These are phyloP conservation scores for Bugula neritina DNA, from an alignment of 2,888 invertebrate genomes.

Conservation along the genomic window DNA sequence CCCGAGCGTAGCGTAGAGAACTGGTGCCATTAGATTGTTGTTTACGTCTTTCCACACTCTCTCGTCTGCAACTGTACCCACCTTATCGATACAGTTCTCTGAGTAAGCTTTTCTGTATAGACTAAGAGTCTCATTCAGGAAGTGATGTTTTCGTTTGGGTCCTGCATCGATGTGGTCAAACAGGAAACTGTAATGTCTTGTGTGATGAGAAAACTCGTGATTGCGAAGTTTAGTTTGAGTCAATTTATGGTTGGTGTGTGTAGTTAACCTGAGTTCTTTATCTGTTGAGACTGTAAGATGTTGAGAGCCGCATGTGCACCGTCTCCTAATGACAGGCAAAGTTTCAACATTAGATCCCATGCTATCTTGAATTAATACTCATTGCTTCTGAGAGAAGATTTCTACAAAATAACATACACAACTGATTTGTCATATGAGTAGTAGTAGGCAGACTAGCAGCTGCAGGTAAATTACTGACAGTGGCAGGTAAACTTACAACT, in stretches of 20 bases:
- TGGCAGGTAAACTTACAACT: too few relatives aligned
- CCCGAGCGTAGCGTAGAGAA: neutral
- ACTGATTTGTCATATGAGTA: too few relatives aligned
- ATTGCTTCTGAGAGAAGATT: too few relatives aligned
- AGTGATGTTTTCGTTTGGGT: neutral
- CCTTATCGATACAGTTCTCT: constrained; percentile 8
- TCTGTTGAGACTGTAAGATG: neutral
- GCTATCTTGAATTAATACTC: too few relatives aligned
- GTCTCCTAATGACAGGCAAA: neutral
- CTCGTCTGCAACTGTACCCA: neutral
- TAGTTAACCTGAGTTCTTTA: neutral
- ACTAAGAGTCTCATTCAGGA: neutral
- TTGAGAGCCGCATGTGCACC: neutral
- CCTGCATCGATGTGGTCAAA: constrained; percentile 11
- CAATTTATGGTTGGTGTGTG: neutral
- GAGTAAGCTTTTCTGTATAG: constrained; percentile 21
- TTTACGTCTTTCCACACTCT: constrained; percentile 1
- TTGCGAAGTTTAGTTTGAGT: neutral
- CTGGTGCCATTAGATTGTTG: neutral
- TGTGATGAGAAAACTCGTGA: neutral
- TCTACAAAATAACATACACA: too few relatives aligned
- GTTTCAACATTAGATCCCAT: neutral
- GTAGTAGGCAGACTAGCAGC: too few relatives aligned
- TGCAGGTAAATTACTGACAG: too few relatives aligned
- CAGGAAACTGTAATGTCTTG: neutral